Conservation (phyloP, 2,888 invertebrate species). For the Cylindroiulus punctatus region DNA sequence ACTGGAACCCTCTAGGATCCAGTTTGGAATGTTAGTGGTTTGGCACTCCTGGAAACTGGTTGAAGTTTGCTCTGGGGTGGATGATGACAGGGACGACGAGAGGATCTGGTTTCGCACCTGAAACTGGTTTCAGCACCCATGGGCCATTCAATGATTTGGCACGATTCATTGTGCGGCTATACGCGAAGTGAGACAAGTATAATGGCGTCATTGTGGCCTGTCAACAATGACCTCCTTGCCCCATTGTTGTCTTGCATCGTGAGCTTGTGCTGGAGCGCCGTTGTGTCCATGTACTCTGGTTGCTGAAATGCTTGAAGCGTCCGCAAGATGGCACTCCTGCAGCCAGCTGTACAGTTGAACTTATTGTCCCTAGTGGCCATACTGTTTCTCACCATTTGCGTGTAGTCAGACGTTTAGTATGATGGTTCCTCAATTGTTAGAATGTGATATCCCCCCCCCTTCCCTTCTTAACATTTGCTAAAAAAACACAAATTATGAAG, state of each 20-base stretch:
- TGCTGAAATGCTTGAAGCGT: neutral
- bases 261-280: no score
- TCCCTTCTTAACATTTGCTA: no score
- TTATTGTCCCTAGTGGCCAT: no score
- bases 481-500: no score
- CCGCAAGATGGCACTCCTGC: neutral
- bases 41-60: neutral
- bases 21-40: neutral
- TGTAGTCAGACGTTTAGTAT: no score
- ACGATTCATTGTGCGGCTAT: neutral
- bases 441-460: no score
- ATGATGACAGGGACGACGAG: neutral
- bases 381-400: no score
- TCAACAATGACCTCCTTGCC: neutral
- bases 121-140: neutral
- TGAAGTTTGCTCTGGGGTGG: neutral
- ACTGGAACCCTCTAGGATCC: neutral
- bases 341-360: no score
- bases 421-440: no score
- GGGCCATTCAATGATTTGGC: neutral
- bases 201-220: conserved; percentile 27
- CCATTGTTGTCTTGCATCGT: no score
- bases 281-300: neutral
- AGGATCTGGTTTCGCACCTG: neutral
- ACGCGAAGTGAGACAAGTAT: neutral